These are phyloP conservation scores for Telmatherina bonti DNA, from an alignment of 2,797 vertebrate species.

Conservation along the genomic window DNA sequence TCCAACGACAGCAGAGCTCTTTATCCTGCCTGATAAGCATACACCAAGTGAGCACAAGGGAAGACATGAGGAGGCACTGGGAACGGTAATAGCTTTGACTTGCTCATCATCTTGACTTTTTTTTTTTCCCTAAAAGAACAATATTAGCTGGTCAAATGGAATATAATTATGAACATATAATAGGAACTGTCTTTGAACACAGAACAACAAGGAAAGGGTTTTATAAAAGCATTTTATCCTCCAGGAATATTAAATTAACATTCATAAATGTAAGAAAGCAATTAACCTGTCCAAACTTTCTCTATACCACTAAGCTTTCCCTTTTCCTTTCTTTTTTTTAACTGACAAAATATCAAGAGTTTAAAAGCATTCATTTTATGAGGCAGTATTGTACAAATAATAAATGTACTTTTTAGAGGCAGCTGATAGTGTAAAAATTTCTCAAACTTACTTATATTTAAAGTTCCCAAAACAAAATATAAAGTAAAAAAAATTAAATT, in stretches of 20 bases:
- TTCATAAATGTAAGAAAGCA: too few relatives aligned
- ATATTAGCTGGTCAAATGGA: not conserved
- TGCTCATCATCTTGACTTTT: not conserved
- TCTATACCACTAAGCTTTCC: too few relatives aligned
- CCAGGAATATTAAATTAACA: too few relatives aligned
- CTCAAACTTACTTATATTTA: too few relatives aligned
- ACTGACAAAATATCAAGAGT: too few relatives aligned
- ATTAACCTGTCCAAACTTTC: not conserved
- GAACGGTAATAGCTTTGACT: slow-evolving; percentile 81
- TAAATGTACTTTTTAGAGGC: not conserved
- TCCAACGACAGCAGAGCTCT: slow-evolving; percentile 94
- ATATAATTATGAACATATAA: not conserved
- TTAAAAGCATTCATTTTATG: not conserved
- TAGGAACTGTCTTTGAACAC: not conserved
- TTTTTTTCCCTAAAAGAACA: not conserved
- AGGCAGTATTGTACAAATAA: not conserved
- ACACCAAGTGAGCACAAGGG: slow-evolving; percentile 85
- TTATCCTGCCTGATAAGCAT: slow-evolving; percentile 90
- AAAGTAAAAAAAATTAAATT: too few relatives aligned
- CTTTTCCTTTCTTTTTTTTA: too few relatives aligned
- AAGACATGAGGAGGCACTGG: slow-evolving; percentile 85
- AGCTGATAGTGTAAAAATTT: not conserved
- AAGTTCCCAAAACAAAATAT: too few relatives aligned
- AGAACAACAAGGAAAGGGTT: too few relatives aligned
- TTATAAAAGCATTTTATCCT: too few relatives aligned